Conservation (phyloP, 2,797 vertebrate genomes). For the Fringilla coelebs region DNA sequence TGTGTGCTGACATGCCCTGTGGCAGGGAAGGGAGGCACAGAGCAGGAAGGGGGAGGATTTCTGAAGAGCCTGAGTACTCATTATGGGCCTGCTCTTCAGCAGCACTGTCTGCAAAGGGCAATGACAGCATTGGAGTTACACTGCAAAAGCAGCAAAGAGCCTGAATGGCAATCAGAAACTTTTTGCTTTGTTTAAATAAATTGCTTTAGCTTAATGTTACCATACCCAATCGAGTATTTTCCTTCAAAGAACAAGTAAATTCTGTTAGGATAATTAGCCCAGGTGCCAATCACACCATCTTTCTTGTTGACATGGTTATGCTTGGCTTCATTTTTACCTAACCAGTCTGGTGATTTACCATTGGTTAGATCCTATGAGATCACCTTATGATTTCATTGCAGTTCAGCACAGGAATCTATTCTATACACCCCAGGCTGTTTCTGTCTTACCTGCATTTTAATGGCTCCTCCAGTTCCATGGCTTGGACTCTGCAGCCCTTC, state of each 20-base stretch:
- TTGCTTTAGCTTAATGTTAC: neutral
- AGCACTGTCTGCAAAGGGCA: neutral
- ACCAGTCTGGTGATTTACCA: neutral
- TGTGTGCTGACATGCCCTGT: neutral
- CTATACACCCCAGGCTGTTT: neutral
- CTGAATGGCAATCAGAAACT: neutral
- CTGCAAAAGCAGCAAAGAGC: neutral
- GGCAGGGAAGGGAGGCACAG: neutral
- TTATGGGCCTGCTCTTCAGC: neutral
- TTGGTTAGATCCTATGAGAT: neutral
- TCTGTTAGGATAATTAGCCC: neutral
- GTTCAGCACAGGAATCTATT: neutral
- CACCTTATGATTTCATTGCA: neutral
- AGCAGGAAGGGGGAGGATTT: neutral
- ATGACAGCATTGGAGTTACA: neutral
- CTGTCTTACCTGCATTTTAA: neutral
- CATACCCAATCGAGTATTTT: neutral
- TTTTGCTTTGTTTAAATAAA: neutral
- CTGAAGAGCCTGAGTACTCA: fast-evolving
- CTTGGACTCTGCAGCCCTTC: neutral
- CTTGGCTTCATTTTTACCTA: neutral
- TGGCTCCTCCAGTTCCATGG: neutral
- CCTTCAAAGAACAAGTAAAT: neutral
- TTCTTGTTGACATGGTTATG: neutral
- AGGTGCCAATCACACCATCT: neutral